A percentile compares a stretch with the other conserved stretches of the same genome.
phyloP scores from a whole-genome alignment of 2,888 invertebrate genomes.

The Biston betularia region DNA sequence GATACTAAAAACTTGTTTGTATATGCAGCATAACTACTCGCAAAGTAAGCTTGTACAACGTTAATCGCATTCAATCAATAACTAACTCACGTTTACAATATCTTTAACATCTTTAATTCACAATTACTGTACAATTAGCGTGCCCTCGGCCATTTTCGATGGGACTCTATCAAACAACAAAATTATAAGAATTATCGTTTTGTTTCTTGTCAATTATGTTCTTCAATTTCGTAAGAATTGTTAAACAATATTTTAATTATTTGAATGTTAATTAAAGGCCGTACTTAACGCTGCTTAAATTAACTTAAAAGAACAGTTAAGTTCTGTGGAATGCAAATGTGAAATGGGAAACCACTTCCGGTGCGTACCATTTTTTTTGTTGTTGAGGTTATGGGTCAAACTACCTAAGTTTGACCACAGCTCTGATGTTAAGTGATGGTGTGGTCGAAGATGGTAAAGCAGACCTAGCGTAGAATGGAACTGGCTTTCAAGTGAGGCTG shows the following conservation, averaged over 20 bases:
- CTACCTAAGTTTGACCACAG: no score
- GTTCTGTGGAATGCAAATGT: no score
- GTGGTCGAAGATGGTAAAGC: no score
- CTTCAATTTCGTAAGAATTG: constrained; percentile 3
- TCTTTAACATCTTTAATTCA: constrained; percentile 8
- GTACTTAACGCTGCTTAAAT: not conserved
- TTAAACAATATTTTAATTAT: not conserved
- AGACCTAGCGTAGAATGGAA: no score
- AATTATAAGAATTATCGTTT: constrained; percentile 12
- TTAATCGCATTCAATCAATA: constrained; percentile 5
- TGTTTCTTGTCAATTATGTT: constrained; percentile 2
- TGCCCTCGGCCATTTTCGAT: constrained; percentile 8
- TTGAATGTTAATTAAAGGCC: not conserved
- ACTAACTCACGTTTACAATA: constrained; percentile 8
- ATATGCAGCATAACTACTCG: no score
- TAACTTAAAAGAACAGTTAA: no score
- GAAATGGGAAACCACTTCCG: no score
- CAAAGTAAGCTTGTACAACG: constrained; percentile 11
- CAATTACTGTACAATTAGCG: constrained; percentile 17
- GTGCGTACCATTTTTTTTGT: no score
- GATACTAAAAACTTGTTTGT: no score
- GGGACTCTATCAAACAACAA: constrained; percentile 6
- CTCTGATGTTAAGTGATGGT: no score
- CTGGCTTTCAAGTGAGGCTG: no score
- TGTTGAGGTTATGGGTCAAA: no score